phyloP scores from a whole-genome alignment of 2,797 vertebrate genomes.

The Hoplostethus mediterraneus region DNA sequence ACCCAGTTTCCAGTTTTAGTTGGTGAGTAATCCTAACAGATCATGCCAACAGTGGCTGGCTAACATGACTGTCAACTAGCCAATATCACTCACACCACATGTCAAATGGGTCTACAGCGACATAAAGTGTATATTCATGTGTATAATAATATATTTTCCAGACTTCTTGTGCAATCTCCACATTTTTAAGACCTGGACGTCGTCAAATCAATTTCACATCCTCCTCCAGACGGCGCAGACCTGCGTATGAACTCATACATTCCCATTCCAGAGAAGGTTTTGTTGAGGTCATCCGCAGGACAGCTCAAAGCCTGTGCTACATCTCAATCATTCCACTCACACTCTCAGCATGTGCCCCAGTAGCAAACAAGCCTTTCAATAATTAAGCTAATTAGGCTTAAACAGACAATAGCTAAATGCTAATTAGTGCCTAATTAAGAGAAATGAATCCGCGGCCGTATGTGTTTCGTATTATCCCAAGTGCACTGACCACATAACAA shows the following conservation, averaged over 20 bases:
- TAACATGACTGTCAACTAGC: too few relatives aligned
- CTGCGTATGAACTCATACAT: conserved; percentile 16
- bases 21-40: not conserved
- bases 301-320: conserved; percentile 47
- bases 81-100: conserved; percentile 1
- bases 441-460: conserved; percentile 73
- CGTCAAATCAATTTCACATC: not conserved
- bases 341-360: conserved; percentile 54
- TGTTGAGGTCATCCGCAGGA: conserved; percentile 50
- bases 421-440: conserved; percentile 80
- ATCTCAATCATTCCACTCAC: conserved; percentile 69
- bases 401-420: conserved; percentile 78
- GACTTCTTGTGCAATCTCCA: not conserved
- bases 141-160: not conserved
- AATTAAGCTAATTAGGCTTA: conserved; percentile 80
- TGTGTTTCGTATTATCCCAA: conserved; percentile 71
- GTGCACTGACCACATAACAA: conserved; percentile 61
- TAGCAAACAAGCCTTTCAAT: conserved; percentile 74
- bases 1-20: too few relatives aligned
- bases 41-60: not conserved
- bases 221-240: conserved; percentile 1
- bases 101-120: conserved; percentile 14
- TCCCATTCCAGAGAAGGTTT: conserved; percentile 32
- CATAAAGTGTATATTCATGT: conserved; percentile 5
- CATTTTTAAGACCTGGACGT: too few relatives aligned